Conservation (phyloP, 2,888 invertebrate species). For the Cyrtodaria siliqua region DNA sequence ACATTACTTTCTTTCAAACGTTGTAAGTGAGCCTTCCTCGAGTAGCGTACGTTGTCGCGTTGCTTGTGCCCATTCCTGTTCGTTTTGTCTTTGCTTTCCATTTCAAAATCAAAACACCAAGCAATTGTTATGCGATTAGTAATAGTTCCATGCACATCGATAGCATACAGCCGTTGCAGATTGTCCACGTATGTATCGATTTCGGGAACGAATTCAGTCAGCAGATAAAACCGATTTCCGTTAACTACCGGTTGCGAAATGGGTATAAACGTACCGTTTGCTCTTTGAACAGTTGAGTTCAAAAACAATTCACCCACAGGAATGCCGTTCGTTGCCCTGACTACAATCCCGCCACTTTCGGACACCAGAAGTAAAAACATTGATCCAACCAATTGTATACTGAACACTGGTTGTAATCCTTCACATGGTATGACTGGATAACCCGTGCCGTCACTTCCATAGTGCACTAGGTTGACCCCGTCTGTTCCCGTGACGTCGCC, state of each 20-base stretch:
- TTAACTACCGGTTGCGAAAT: constrained; percentile 33
- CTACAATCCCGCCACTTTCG: constrained; percentile 15
- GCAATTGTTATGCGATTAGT: constrained; percentile 11
- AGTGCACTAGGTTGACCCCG: constrained; percentile 60
- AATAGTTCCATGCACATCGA: constrained; percentile 10
- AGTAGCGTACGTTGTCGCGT: not conserved
- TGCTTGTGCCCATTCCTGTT: not conserved
- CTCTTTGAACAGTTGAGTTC: constrained; percentile 7
- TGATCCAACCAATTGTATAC: constrained; percentile 18
- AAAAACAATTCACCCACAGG: constrained; percentile 20
- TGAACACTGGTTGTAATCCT: constrained; percentile 19
- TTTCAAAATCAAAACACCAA: constrained; percentile 25
- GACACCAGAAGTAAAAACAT: constrained; percentile 24
- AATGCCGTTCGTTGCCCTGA: constrained; percentile 23
- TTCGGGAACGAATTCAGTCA: constrained; percentile 28
- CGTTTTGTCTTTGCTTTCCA: no score
- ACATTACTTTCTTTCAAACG: not conserved
- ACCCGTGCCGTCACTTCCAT: constrained; percentile 52
- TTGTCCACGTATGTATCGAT: not conserved
- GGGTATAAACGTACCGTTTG: constrained; percentile 32
- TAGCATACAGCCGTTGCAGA: constrained; percentile 14
- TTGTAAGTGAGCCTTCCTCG: not conserved
- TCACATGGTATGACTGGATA: constrained; percentile 52
- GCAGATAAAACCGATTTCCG: constrained; percentile 24
- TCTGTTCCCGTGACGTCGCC: constrained; percentile 74